Percentiles rank a stretch among this genome's conserved stretches.
These are phyloP conservation scores for Amiota communis DNA, from an alignment of 2,888 invertebrate species.

Conservation along the genomic window DNA sequence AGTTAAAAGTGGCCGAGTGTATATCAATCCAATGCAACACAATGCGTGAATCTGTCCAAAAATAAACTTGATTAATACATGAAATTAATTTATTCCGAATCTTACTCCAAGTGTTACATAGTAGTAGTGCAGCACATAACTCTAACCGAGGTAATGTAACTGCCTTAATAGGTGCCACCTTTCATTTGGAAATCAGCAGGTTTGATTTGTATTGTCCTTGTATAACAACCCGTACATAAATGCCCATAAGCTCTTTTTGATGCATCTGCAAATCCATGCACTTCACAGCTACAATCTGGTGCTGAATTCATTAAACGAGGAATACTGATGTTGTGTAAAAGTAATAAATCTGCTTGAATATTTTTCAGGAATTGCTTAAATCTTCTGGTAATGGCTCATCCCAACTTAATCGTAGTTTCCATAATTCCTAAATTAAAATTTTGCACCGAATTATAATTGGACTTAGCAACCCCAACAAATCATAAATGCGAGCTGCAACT, in stretches of 20 bases:
- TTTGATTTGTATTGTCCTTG: neutral
- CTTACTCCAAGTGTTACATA: neutral
- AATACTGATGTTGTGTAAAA: neutral
- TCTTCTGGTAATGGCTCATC: neutral
- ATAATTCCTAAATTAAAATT: constrained; percentile 35
- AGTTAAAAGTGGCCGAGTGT: constrained; percentile 15
- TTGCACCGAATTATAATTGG: constrained; percentile 38
- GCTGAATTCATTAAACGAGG: neutral
- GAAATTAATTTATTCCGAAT: no score
- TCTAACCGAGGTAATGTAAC: neutral
- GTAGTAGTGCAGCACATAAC: neutral
- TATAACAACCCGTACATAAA: neutral
- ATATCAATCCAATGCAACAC: neutral
- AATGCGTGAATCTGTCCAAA: no score
- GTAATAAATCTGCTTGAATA: neutral
- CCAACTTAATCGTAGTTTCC: constrained; percentile 11
- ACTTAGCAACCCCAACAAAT: neutral
- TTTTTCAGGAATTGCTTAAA: neutral
- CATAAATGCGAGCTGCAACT: no score
- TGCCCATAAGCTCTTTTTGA: neutral
- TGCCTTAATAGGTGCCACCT: neutral
- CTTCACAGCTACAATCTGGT: neutral
- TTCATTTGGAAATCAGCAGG: neutral
- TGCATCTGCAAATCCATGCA: constrained; percentile 11
- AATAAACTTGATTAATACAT: no score